Base-by-base conservation (phyloP, 2,888 invertebrate genomes). In the Pogonocherus hispidulus region DNA sequence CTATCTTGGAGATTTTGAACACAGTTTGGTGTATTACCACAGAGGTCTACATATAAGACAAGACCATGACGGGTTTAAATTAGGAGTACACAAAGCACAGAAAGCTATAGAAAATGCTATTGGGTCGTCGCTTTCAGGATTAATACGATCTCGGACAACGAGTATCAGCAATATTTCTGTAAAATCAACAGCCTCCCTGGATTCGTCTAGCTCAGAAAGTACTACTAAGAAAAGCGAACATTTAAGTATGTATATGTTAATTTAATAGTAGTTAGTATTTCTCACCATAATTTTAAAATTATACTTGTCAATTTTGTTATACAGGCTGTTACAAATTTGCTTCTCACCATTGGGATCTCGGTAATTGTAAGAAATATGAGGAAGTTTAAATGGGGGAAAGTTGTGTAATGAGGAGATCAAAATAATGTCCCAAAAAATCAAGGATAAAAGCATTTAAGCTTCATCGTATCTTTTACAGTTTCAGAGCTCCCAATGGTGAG, bases 91-190 rank as follows among this genome's bases (percentile, higher is more conserved):
- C 81, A 97, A 98, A 84, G 94, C 95, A 0, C 94, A 95, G 87
- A 96, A 97, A 83, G 97, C 97, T 6, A 97, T 98, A 74, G 93
- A 96, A 84, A 96, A 96, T 82, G 94, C 96, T 0, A 93, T 98
- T 60, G 93, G 93, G 65, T 87, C 80, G 5, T 73, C 74, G 6
- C 76, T 79, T 76, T 9, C 67, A 66, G 49, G 20, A 46, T 18
- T 69, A 56, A 63, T 71, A 54, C 37, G 71, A 55, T 67, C 72
- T 32, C 37, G 51, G 1, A 16, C 57, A 27, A 46, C 35, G 4
- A 51, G 63, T 46, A 44, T 46, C 18, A 22, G 16, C 23, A 59
- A 57, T 46, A 5, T 51, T 35, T 51, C 62, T 49, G 47, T 22
- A 9, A 62, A 51, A 37, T 51, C 52, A n/a, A 32, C 20, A 11